phyloP scores from a whole-genome alignment of 2,888 invertebrate species.

The Cerastis rubricosa region DNA sequence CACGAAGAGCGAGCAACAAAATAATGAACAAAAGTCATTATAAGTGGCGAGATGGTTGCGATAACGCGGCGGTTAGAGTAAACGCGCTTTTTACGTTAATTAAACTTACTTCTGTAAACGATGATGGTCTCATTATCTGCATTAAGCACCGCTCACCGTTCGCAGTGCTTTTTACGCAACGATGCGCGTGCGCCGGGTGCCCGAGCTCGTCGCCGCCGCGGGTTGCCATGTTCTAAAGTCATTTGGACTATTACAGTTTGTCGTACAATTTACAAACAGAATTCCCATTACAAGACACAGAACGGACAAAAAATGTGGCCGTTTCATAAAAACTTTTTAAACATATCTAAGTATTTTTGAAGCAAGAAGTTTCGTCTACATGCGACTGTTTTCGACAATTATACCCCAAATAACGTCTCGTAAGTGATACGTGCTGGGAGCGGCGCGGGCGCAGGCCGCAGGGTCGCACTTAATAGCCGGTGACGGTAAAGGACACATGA shows the following conservation, averaged over 20 bases:
- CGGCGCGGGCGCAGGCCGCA: constrained; percentile 59
- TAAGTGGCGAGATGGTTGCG: constrained; percentile 85
- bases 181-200: constrained; percentile 71
- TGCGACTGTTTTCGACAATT: constrained; percentile 64
- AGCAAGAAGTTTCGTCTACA: constrained; percentile 53
- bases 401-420: constrained; percentile 57
- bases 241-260: constrained; percentile 64
- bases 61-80: constrained; percentile 87
- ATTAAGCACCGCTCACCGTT: constrained; percentile 78
- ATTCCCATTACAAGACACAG: constrained; percentile 44
- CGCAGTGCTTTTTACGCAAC: constrained; percentile 82
- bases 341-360: constrained; percentile 28
- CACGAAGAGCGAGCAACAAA: constrained; percentile 84
- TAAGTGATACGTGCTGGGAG: constrained; percentile 57
- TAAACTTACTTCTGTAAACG: constrained; percentile 89
- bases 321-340: constrained; percentile 56
- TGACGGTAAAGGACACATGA: constrained; percentile 81
- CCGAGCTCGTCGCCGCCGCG: constrained; percentile 40
- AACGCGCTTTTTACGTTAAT: constrained; percentile 90
- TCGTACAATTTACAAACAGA: constrained; percentile 58
- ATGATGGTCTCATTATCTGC: constrained; percentile 86
- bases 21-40: constrained; percentile 90
- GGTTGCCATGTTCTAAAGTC: constrained; percentile 70
- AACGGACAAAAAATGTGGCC: constrained; percentile 51
- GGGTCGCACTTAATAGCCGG: constrained; percentile 72